Percentiles rank a stretch among this genome's conserved stretches.
Conservation (phyloP, 2,797 vertebrate genomes). For the Enteromius afrohamiltoni region DNA sequence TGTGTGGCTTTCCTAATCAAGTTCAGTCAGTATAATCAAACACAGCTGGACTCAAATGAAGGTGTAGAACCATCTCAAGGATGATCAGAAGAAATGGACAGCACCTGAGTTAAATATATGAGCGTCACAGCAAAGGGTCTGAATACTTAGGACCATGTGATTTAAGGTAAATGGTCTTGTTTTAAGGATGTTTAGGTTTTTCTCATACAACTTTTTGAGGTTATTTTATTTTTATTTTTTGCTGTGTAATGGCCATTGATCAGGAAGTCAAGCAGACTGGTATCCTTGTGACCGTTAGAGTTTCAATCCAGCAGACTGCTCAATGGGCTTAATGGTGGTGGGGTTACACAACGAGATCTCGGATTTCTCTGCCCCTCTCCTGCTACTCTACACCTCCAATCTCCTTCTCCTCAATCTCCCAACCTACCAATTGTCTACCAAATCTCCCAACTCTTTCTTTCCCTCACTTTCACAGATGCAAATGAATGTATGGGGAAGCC, state of each 20-base stretch:
- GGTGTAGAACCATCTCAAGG: no score
- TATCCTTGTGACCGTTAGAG: conserved; percentile 22
- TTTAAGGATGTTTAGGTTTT: not conserved
- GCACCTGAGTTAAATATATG: no score
- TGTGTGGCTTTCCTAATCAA: no score
- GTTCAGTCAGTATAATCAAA: no score
- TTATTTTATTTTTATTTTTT: not conserved
- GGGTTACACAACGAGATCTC: conserved; percentile 48
- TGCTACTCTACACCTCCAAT: conserved; percentile 16
- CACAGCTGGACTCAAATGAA: no score
- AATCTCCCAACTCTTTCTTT: conserved; percentile 60
- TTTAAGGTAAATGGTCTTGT: not conserved
- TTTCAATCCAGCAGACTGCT: conserved; percentile 16
- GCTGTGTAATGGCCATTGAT: conserved; percentile 28
- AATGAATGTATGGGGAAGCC: conserved; percentile 94
- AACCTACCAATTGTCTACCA: conserved; percentile 32
- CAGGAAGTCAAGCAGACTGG: conserved; percentile 33
- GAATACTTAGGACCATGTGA: no score
- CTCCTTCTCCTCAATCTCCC: conserved; percentile 24
- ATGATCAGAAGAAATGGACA: no score
- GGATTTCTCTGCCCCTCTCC: conserved; percentile 34
- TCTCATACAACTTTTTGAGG: not conserved
- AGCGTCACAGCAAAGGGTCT: no score
- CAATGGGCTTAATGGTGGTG: conserved; percentile 56
- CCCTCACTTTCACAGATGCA: conserved; percentile 87